Base-by-base conservation (phyloP, 2,888 invertebrate species). In the Schizotus pectinicornis region DNA sequence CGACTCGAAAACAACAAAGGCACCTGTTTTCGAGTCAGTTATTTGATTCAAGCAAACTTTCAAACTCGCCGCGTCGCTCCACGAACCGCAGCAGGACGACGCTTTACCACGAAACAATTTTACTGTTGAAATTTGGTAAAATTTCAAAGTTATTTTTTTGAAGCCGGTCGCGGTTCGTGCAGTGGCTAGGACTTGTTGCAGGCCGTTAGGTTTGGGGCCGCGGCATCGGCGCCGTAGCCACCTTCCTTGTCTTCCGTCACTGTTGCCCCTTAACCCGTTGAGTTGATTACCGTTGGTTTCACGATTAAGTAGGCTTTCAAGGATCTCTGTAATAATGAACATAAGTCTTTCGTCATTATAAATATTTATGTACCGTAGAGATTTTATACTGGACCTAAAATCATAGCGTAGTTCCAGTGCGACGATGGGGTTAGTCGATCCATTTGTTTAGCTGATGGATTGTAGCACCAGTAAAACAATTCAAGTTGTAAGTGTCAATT, bases 311-410 rank as follows among this genome's bases (percentile, higher is more conserved):
- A 72, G 70, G 74, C 74, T 75, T 75, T 75, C 74, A 74, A 79
- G 70, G 78, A 79, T 79, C 78, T 80, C 80, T 77, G 74, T 70
- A 70, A 73, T 69, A 69, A 74, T 65, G 68, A 72, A 72, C 64
- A 70, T 74, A 74, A 74, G 75, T 76, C 76, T 78, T 77, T 77
- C 74, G 75, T 75, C 74, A 71, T 73, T 71, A 69, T 72, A 67
- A 63, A 70, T 72, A 71, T 72, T 72, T 67, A 61, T 72, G 73
- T 76, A 75, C 69, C 22, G 73, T 78, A 78, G 77, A 73, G 74
- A 75, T 78, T 79, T 79, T 79, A 73, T 78, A 79, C 77, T 77
- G 75, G 74, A 74, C 69, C 72, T 74, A 67, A 68, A 59, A 67
- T 64, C 58, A 56, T 64, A 55, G 59, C 22, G 54, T 68, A 69